These are phyloP conservation scores for Etheostoma perlongum DNA, from an alignment of 2,797 vertebrate genomes.

Conservation along the genomic window DNA sequence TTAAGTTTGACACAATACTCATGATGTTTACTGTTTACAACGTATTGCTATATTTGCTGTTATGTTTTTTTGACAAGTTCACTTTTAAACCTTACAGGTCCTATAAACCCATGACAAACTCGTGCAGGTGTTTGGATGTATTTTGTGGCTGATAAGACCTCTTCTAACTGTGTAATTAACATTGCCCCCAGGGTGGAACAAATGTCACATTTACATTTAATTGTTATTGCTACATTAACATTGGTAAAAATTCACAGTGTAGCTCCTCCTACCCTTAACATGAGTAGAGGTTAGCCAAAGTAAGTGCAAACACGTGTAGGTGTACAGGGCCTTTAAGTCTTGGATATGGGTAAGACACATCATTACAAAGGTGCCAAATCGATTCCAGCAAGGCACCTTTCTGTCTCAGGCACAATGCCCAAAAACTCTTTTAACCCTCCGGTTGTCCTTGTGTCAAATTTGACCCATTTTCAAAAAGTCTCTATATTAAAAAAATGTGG, in stretches of 20 bases:
- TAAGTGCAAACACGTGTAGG: background rate
- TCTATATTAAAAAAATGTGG: too few species aligned
- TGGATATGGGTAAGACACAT: too few species aligned
- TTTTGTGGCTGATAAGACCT: background rate
- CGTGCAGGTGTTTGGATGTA: background rate
- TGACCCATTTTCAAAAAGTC: too few species aligned
- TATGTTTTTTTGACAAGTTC: background rate
- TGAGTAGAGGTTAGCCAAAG: background rate
- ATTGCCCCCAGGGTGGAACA: background rate
- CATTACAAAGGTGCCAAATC: too few species aligned
- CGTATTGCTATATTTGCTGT: background rate
- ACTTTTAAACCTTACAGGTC: background rate
- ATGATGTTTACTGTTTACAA: background rate
- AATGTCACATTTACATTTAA: background rate
- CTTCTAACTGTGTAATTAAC: background rate
- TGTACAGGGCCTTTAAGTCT: background rate
- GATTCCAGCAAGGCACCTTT: too few species aligned
- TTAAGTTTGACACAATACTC: background rate
- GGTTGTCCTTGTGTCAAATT: too few species aligned
- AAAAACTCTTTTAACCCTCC: too few species aligned
- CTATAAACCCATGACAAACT: background rate
- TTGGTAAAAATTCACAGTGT: background rate
- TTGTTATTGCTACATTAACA: background rate
- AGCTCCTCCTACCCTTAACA: background rate
- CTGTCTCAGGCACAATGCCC: too few species aligned